These are phyloP conservation scores for Falco berigora DNA, from an alignment of 2,797 vertebrate species.

Conservation along the genomic window DNA sequence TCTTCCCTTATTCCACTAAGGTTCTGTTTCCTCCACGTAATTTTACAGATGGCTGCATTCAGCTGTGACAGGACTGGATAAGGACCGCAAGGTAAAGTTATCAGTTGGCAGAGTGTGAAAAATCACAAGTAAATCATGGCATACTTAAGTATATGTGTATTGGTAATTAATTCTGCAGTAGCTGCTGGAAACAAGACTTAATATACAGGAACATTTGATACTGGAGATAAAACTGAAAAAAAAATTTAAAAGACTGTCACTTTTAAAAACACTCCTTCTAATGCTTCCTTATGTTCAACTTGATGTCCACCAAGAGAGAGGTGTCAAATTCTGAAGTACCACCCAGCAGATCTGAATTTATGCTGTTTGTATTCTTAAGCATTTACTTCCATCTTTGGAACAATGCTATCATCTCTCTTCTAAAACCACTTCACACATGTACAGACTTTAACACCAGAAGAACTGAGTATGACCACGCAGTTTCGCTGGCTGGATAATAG, in stretches of 20 bases:
- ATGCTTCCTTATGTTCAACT: neutral
- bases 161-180: conserved; percentile 17
- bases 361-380: neutral
- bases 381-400: neutral
- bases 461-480: neutral
- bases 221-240: neutral
- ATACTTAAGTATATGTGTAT: neutral
- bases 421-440: neutral
- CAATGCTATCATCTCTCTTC: neutral
- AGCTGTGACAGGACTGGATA: conserved; percentile 56
- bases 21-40: conserved; percentile 63
- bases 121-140: conserved; percentile 20
- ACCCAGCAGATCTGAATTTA: neutral
- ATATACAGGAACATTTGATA: neutral
- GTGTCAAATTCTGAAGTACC: neutral
- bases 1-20: conserved; percentile 45
- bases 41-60: conserved; percentile 58
- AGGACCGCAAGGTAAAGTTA: conserved; percentile 50
- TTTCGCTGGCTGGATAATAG: neutral
- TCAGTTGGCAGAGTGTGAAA: conserved; percentile 28
- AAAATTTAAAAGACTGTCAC: neutral
- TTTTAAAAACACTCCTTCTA: neutral
- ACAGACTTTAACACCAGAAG: neutral
- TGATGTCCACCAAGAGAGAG: neutral
- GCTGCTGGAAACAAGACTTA: neutral